These are phyloP conservation scores for Isotomurus palustris DNA, from an alignment of 2,888 invertebrate genomes.

Conservation along the genomic window DNA sequence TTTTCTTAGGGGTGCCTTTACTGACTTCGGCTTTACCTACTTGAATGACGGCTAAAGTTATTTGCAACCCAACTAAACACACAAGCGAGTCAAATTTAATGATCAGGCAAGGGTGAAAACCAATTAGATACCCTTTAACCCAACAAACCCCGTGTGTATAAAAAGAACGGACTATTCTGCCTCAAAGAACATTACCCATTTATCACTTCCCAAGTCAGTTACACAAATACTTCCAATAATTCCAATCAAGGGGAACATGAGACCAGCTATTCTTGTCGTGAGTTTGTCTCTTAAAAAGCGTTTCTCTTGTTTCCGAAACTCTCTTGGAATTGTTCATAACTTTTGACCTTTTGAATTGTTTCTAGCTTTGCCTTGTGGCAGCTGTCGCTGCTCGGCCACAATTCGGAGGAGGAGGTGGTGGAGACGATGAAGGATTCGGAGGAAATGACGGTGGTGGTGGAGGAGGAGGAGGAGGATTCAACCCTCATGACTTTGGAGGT, in stretches of 20 bases:
- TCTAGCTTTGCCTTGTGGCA: slow-evolving; percentile 38
- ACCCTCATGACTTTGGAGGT: slow-evolving; percentile 11
- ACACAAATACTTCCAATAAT: not conserved
- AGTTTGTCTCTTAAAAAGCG: not conserved
- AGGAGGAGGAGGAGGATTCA: slow-evolving; percentile 20
- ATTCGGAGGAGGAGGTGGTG: slow-evolving; percentile 19
- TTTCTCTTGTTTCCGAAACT: not conserved
- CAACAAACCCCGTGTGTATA: too few relatives aligned
- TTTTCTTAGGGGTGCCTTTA: too few relatives aligned
- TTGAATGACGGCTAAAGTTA: too few relatives aligned
- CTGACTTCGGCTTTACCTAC: too few relatives aligned
- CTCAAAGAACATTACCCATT: slow-evolving; percentile 1
- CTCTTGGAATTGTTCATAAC: not conserved
- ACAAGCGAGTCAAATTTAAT: too few relatives aligned
- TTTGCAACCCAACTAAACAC: too few relatives aligned
- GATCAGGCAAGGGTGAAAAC: slow-evolving; percentile 8
- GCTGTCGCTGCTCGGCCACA: slow-evolving; percentile 35
- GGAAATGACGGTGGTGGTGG: slow-evolving; percentile 18
- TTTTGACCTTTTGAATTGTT: slow-evolving; percentile 2
- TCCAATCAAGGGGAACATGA: slow-evolving; percentile 11
- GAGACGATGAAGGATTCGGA: slow-evolving; percentile 22
- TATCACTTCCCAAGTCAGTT: not conserved
- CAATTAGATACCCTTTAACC: slow-evolving; percentile 10
- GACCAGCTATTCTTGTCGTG: slow-evolving; percentile 9
- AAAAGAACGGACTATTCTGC: not conserved